Base-by-base conservation (phyloP, 2,797 vertebrate genomes). In the Myotis findleyi region DNA sequence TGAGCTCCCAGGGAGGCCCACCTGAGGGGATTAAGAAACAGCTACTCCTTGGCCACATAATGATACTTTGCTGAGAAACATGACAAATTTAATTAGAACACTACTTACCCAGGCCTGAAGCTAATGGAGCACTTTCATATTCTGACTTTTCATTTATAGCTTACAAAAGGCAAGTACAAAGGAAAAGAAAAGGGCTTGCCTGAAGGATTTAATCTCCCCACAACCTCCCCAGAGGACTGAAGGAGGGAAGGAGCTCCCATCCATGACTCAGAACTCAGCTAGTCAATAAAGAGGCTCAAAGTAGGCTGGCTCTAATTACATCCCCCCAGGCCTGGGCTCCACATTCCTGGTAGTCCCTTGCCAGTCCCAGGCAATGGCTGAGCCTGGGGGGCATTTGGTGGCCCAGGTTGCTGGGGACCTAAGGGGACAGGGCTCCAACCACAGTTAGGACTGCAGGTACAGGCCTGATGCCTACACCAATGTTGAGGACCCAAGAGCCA, bases 11-110 rank as follows among this genome's bases (percentile, higher is more conserved):
- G 59, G 59, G 73, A 92, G 41, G 36, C 87, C 36, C 23, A 30
- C 71, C 10, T 90, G 86, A 41, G 71, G 95, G 98, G 98, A 98
- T 98, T 98, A 98, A 97, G 97, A 96, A 97, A 97, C 96, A 98
- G 98, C 98, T 98, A 97, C 96, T 87, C 84, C 71, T 57, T 97
- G 95, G 96, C 97, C 97, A 96, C 93, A 88, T 96, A 97, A 98
- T 97, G 98, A 98, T 95, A 98, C 97, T 98, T 95, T 96, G 97
- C 98, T 97, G 97, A 98, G 97, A 98, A 98, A 98, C 97, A 53
- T 84, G 97, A 97, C 96, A 97, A 96, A 98, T 98, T 98, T 98
- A 98, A 98, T 98, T 98, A 99, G 98, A 98, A 97, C 66, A 87
- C 97, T 95, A 96, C 98, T 98, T 98, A 97, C 98, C 97, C 94